Percentiles rank a stretch among this genome's conserved stretches.
Evolutionary conservation across 2,888 invertebrate genomes (phyloP).

Genomic region (Neoaliturus tenellus): DNA sequence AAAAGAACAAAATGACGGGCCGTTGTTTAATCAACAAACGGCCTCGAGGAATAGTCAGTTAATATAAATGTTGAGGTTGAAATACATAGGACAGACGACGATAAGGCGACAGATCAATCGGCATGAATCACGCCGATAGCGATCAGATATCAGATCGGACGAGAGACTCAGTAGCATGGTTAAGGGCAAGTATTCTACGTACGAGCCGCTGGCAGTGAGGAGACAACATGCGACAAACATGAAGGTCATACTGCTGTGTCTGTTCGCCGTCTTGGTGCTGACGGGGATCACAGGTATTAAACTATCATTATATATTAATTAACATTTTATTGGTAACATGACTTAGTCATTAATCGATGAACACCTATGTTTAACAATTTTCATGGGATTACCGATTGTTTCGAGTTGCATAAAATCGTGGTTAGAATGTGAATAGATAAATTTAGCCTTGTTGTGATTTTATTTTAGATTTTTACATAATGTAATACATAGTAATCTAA

Average conservation of each 20-base stretch:
- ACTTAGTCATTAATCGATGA: no score
- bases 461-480: no score
- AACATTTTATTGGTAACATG: no score
- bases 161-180: constrained; percentile 4
- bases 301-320: no score
- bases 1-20: no score
- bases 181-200: neutral
- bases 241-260: neutral
- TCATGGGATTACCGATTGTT: no score
- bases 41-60: neutral
- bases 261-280: neutral
- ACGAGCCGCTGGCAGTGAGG: neutral
- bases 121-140: neutral
- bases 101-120: neutral
- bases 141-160: neutral
- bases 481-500: no score
- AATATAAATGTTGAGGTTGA: neutral
- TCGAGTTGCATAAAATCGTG: no score
- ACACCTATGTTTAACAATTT: no score
- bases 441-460: no score
- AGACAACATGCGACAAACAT: constrained; percentile 10
- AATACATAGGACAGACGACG: neutral
- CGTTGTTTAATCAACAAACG: no score
- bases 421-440: no score
- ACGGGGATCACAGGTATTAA: constrained; percentile 8